Base-by-base conservation (phyloP, 2,797 vertebrate species). In the Mus spretus region DNA sequence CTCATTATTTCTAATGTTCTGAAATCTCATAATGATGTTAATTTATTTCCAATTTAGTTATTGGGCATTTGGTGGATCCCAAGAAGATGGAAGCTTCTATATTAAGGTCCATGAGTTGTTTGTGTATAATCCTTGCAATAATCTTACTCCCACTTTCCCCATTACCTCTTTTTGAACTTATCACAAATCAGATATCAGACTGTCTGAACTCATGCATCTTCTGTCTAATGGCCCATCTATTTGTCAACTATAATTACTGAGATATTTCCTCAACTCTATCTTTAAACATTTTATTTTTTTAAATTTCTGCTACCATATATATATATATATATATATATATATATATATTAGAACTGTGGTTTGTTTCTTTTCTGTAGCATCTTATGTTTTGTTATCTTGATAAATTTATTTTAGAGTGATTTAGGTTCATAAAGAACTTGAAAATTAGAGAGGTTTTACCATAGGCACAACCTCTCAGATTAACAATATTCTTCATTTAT, bases 181-280 rank as follows among this genome's bases (percentile, higher is more conserved):
- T 85, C 34, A 40, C 79, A 34, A 85, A 59, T n/a, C 40, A n/a
- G 5, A 77, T 75, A 44, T 44, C 78, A 17, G 34, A 61, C 77
- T 82, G 50, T 65, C 28, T 74, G 37, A 50, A 65, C 87, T 59
- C 13, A 50, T n/a, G 34, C 44, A 47, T 77, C 65, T 55, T 78
- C 50, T 77, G 65, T 77, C 86, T 72, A 47, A 11, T 37, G 6
- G 40, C 37, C 9, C 15, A 24, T 83, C 47, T 34, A 47, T 84
- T 87, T 75, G 50, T 78, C 67, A 87, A 86, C n/a, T 92, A 12
- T 77, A 72, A 26, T 63, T 95, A 82, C 81, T 78, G 75, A 70
- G 11, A n/a, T 82, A 70, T 47, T 82, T 88, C 70, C 34, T 86
- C 40, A 55, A 34, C 34, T 95, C 50, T 91, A 17, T 78, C 34